phyloP scores from a whole-genome alignment of 2,113 vertebrate genomes.

The Suricata suricatta region DNA sequence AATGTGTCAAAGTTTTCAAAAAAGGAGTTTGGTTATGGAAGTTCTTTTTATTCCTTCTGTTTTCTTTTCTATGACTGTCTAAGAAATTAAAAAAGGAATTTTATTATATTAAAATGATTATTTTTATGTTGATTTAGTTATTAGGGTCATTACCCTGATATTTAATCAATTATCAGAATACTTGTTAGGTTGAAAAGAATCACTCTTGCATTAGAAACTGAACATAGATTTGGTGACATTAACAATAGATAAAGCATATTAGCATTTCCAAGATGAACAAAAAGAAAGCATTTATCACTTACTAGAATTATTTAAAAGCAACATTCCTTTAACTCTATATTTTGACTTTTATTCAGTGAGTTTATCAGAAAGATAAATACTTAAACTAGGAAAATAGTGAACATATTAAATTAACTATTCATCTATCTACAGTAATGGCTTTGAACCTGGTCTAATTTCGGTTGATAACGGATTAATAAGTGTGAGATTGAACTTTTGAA shows the following conservation, averaged over 20 bases:
- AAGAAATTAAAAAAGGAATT: neutral
- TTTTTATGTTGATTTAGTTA: neutral
- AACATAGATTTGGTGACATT: neutral
- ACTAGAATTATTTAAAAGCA: neutral
- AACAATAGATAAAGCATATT: neutral
- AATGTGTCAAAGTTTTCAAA: constrained; percentile 57
- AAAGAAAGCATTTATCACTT: neutral
- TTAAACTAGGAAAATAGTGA: neutral
- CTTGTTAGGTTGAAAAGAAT: neutral
- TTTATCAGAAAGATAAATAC: neutral
- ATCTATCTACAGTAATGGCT: neutral
- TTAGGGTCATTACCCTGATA: neutral
- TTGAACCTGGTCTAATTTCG: neutral
- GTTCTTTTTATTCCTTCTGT: neutral
- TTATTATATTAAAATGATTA: neutral
- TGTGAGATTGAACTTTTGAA: neutral
- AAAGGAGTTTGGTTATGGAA: neutral
- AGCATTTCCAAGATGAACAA: neutral
- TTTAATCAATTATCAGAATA: constrained; percentile 5
- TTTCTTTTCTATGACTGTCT: neutral
- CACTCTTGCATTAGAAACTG: neutral
- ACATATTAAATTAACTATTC: neutral
- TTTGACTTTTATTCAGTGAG: neutral
- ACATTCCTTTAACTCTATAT: neutral
- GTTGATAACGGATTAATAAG: neutral